Percentiles rank a stretch among this genome's conserved stretches.
Conservation (phyloP, 2,113 vertebrate species). For the Notechis scutatus region DNA sequence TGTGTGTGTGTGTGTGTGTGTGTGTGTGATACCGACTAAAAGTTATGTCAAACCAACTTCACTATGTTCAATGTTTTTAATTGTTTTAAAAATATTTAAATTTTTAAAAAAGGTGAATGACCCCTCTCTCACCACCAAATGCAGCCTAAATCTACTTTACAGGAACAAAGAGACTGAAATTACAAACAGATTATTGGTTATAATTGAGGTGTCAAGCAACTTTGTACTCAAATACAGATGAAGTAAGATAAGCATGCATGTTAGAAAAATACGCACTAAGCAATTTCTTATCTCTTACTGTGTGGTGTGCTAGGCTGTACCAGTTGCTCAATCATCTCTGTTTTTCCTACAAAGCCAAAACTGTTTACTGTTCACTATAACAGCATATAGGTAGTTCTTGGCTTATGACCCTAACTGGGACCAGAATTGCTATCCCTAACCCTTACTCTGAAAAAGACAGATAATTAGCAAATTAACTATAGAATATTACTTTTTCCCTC, state of each 20-base stretch:
- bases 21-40: no score
- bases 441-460: neutral
- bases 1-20: no score
- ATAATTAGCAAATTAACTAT: neutral
- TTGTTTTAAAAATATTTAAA: no score
- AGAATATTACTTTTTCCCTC: neutral
- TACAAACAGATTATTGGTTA: neutral
- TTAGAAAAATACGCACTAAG: neutral
- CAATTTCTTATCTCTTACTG: neutral
- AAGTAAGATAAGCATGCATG: neutral
- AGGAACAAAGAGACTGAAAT: neutral
- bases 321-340: neutral
- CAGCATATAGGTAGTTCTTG: neutral
- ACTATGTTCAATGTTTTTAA: no score
- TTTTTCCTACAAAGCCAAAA: neutral
- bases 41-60: no score
- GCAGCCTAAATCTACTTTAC: neutral
- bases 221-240: neutral
- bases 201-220: neutral
- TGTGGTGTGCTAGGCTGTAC: neutral
- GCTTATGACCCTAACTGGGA: neutral
- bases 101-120: neutral
- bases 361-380: neutral
- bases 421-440: neutral
- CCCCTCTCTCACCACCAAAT: neutral